Percentiles rank a stretch among this genome's conserved stretches.
phyloP scores from a whole-genome alignment of 2,113 vertebrate species.

The Mesembrinibis cayennensis region DNA sequence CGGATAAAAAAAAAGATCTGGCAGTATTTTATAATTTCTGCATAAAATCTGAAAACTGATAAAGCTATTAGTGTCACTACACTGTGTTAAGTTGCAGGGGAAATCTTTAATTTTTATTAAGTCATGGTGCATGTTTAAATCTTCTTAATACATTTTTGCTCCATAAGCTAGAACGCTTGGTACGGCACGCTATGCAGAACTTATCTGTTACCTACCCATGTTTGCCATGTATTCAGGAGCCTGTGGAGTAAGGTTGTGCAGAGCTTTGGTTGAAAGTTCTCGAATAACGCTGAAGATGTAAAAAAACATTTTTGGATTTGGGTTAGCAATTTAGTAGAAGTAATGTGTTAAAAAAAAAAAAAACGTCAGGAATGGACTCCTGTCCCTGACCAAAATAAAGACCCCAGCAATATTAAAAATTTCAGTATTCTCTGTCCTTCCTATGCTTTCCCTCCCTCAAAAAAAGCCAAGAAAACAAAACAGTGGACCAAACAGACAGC shows the following conservation, averaged over 20 bases:
- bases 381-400: not conserved
- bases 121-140: not conserved
- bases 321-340: not conserved
- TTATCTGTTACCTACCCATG: constrained; percentile 76
- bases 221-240: constrained; percentile 84
- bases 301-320: not conserved
- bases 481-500: not conserved
- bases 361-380: not conserved
- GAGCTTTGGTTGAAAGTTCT: constrained; percentile 85
- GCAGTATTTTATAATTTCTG: not conserved
- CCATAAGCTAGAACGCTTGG: not conserved
- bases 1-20: not conserved
- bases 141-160: not conserved
- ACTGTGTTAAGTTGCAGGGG: not conserved
- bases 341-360: not conserved
- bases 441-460: not conserved
- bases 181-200: not conserved
- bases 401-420: not conserved
- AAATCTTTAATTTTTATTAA: not conserved
- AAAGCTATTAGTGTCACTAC: not conserved
- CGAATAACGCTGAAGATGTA: constrained; percentile 80
- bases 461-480: not conserved
- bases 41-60: not conserved
- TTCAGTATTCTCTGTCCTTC: not conserved
- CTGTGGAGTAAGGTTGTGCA: constrained; percentile 85